Evolutionary conservation across 92 coral and sea anemone genomes (phyloP), one percentile per base, ranked within the genome.

Genomic region (Umimayanthus chanpuru): DNA sequence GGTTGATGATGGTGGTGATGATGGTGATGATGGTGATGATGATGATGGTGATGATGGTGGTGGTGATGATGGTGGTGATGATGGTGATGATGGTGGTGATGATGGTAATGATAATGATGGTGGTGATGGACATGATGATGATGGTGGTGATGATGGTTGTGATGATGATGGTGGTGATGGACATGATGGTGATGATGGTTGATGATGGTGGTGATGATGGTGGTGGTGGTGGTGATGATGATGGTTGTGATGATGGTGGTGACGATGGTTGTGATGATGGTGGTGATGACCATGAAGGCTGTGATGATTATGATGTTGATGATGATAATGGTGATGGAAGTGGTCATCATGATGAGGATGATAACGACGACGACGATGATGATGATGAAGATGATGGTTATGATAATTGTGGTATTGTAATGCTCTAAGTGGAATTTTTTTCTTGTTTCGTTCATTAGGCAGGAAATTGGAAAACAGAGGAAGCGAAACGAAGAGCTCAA

Each of bases 401-500:
- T 30, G 41, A 30, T 1, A 15, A 20, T 58, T 2, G 20, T n/a
- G 10, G 75, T 50, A 50, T 0, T 50, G 56, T 50, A 50, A 6
- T 11, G 15, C 56, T 50, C 28, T 18, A 5, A 38, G 40, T 47
- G 9, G 2, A 32, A 26, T 21, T 61, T 21, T 15, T 25, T 2
- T 67, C 50, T 72, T 70, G 38, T 86, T 32, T 75, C 61, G 49
- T 71, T 79, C 72, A 43, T 36, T 55, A 97, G 99, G 80, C 95
- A 93, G 76, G 97, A 97, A 91, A 94, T 97, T 16, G 79, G 79
- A 61, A 90, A 91, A 75, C 99, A 97, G 67, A 93, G 91, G 77
- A 92, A 93, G 73, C 92, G 94, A 50, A 97, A 94, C 80, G 97
- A 97, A 47, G 97, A 90, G 50, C 88, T 95, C 26, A 97, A 88